A percentile compares a stretch with the other conserved stretches of the same genome.
phyloP scores from a whole-genome alignment of 2,113 vertebrate species.

The Talpa occidentalis region DNA sequence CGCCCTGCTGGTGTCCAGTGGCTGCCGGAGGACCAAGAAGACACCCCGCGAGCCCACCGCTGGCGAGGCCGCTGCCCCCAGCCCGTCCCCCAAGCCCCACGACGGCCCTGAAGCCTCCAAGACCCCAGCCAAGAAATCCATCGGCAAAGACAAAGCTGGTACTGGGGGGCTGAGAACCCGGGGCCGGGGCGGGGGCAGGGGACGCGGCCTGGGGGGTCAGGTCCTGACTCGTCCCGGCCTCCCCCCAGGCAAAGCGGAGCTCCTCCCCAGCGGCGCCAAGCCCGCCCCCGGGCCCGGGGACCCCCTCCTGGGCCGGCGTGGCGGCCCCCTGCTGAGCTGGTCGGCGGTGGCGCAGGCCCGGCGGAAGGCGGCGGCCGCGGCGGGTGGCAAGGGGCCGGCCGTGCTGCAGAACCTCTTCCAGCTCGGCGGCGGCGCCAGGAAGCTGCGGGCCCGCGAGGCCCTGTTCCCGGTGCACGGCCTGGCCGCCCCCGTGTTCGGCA shows the following conservation, averaged over 20 bases:
- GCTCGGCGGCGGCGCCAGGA: slow-evolving; percentile 90
- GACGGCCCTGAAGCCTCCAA: slow-evolving; percentile 83
- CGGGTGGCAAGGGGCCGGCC: slow-evolving; percentile 83
- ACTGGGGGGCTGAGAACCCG: background rate
- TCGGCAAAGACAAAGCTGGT: slow-evolving; percentile 90
- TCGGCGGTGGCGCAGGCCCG: slow-evolving; percentile 88
- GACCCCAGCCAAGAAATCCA: slow-evolving; percentile 85
- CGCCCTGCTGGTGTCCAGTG: slow-evolving; percentile 87
- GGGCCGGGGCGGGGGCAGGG: no score
- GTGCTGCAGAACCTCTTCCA: slow-evolving; percentile 92
- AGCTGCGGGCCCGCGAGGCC: slow-evolving; percentile 89
- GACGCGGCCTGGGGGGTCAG: background rate
- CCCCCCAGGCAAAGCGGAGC: slow-evolving; percentile 89
- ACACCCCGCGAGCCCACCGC: slow-evolving; percentile 82
- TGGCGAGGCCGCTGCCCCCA: slow-evolving; percentile 82
- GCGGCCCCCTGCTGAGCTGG: slow-evolving; percentile 90
- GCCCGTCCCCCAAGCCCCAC: slow-evolving; percentile 84
- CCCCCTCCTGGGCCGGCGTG: slow-evolving; percentile 85
- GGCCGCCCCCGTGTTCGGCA: slow-evolving; percentile 92
- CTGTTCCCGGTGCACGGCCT: slow-evolving; percentile 86
- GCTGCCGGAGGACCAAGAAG: slow-evolving; percentile 86
- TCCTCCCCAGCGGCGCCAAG: slow-evolving; percentile 90
- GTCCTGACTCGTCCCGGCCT: background rate
- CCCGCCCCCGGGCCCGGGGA: slow-evolving; percentile 81
- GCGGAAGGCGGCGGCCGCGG: slow-evolving; percentile 82